phyloP scores from a whole-genome alignment of 1,140 invertebrate genomes.

The Euura lappo region DNA sequence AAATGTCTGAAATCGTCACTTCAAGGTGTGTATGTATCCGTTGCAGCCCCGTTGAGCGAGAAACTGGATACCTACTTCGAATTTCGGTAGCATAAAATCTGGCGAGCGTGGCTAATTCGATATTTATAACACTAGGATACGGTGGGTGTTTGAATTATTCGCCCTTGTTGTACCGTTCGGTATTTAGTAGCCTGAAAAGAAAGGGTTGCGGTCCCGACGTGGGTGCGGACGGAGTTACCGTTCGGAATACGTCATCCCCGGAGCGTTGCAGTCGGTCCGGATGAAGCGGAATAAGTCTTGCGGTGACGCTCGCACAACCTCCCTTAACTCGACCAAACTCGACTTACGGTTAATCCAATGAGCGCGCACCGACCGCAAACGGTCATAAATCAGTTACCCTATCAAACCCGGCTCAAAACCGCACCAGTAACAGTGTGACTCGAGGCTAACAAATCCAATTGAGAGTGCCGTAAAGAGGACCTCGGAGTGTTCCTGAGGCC shows the following conservation, averaged over 20 bases:
- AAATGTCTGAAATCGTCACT: no score
- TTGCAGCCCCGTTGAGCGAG: no score
- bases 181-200: neutral
- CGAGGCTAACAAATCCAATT: constrained; percentile 12
- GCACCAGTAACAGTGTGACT: constrained; percentile 10
- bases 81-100: neutral
- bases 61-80: neutral
- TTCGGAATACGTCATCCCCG: constrained; percentile 27
- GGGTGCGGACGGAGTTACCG: constrained; percentile 32
- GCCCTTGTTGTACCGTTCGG: neutral
- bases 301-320: neutral
- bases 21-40: no score
- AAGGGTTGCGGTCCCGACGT: neutral
- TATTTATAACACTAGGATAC: neutral
- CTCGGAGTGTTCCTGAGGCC: neutral
- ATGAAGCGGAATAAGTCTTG: neutral
- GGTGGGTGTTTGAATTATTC: neutral
- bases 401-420: constrained; percentile 14
- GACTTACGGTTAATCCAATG: constrained; percentile 40
- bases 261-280: neutral
- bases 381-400: constrained; percentile 22
- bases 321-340: neutral
- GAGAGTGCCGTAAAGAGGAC: constrained; percentile 7
- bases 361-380: constrained; percentile 34
- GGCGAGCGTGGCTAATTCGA: neutral